Conservation (phyloP, 2,113 vertebrate species). For the Clinocottus analis region DNA sequence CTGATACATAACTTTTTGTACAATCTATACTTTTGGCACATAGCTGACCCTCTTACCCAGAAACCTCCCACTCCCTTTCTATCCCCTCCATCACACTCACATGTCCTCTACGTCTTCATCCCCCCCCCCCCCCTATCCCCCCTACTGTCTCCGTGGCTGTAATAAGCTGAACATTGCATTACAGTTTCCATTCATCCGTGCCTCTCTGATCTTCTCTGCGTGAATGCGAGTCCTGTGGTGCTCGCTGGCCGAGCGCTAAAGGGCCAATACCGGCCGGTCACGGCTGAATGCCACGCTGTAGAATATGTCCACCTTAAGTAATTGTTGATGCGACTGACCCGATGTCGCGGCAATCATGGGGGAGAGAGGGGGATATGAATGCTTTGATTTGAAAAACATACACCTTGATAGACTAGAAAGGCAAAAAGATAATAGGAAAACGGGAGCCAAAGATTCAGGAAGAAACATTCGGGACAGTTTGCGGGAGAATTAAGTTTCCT, state of each 20-base stretch:
- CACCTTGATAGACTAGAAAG: not conserved
- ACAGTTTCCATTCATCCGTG: conserved; percentile 72
- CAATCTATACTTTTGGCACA: not conserved
- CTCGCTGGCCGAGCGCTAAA: conserved; percentile 33
- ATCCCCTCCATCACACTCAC: conserved; percentile 38
- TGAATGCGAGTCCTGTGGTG: conserved; percentile 45
- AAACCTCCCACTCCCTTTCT: conserved; percentile 9
- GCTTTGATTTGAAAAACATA: not conserved
- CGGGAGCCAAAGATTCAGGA: not conserved
- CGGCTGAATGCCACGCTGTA: conserved; percentile 44
- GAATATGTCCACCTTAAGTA: conserved; percentile 52
- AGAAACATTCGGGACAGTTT: not conserved
- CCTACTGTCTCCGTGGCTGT: conserved; percentile 27
- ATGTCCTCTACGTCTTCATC: conserved; percentile 45
- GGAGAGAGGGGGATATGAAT: conserved; percentile 19
- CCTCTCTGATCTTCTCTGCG: conserved; percentile 65
- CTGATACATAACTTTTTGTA: not conserved
- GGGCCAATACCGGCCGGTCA: conserved; percentile 49
- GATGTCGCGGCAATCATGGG: not conserved
- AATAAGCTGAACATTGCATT: conserved; percentile 75
- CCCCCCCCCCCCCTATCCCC: conserved; percentile 3
- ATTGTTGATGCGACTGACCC: conserved; percentile 36
- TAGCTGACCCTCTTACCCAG: not conserved
- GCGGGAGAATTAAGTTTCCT: not conserved
- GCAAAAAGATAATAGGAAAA: not conserved